Evolutionary conservation across 2,797 vertebrate genomes (phyloP), one percentile per base, ranked within the genome.

Genomic region (Orestias chungarensis): DNA sequence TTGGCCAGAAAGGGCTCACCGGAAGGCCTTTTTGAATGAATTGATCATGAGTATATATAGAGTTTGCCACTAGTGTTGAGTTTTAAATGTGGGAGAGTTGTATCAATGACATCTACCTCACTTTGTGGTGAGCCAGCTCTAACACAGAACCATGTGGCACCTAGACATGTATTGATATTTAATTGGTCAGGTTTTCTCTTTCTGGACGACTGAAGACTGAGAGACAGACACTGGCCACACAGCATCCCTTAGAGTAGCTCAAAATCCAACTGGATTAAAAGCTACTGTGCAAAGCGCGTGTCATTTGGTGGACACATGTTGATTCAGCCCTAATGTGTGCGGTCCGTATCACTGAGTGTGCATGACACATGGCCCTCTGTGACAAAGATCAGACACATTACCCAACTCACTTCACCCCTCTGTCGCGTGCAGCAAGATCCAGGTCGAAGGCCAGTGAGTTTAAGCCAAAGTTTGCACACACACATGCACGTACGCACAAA

Each of bases 361-460:
- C 25, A 70, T 76, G 76, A 78, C 76, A 70, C 71, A 68, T 42
- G 76, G 74, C 40, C 80, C 64, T 80, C 75, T 80, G 86, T 88
- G 85, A 79, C 88, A 91, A 89, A 91, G 91, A 86, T 88, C 88
- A 92, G 84, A 88, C 84, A 52, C 72, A 70, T 93, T 92, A 88
- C 90, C 69, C 83, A 92, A 93, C 70, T 67, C 31, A 64, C 64
- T 72, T 70, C 33, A 50, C 70, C 62, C 76, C n/a, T 44, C 50
- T 46, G 59, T 57, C 59, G 42, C 27, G 62, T 42, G 59, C 52
- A 64, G 44, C 4, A 10, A 18, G 72, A 78, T 85, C 9, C 46
- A 81, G 89, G 82, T 92, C 87, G 83, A 89, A 92, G 89, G 81
- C 70, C 88, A 75, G 20, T 42, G 20, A 7, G 25, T 59, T 64